Conservation (phyloP, 2,113 vertebrate species). For the Neogale vison region DNA sequence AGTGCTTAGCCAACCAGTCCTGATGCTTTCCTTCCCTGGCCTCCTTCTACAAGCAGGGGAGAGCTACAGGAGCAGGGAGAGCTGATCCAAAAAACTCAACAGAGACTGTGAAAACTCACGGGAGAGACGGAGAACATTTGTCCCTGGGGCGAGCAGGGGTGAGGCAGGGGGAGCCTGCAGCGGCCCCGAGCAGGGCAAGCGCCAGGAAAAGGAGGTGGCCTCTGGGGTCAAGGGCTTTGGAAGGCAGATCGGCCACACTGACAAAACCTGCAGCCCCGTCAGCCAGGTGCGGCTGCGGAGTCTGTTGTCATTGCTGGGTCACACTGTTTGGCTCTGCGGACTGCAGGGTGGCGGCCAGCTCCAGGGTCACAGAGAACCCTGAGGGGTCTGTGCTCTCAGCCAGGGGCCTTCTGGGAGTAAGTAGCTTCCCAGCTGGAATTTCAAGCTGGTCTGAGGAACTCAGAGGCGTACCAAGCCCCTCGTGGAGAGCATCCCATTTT, state of each 20-base stretch:
- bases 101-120: not conserved
- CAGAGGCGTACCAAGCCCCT: conserved; percentile 71
- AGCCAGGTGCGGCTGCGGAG: not conserved
- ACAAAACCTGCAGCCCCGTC: not conserved
- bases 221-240: not conserved
- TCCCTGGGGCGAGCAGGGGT: not conserved
- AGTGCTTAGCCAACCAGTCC: not conserved
- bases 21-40: not conserved
- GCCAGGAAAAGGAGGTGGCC: not conserved
- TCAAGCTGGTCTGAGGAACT: conserved; percentile 69
- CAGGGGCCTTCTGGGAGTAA: not conserved
- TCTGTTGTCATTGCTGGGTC: not conserved
- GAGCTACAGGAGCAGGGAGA: not conserved
- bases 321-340: not conserved
- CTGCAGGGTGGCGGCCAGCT: not conserved
- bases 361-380: not conserved
- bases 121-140: not conserved
- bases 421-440: conserved; percentile 7
- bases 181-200: not conserved
- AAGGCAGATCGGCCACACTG: not conserved
- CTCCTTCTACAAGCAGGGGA: not conserved
- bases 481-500: not conserved
- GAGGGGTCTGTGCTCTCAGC: not conserved
- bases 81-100: not conserved
- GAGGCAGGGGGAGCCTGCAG: too few species aligned